These are phyloP conservation scores for Antitype chi DNA, from an alignment of 2,888 invertebrate genomes.

Conservation along the genomic window DNA sequence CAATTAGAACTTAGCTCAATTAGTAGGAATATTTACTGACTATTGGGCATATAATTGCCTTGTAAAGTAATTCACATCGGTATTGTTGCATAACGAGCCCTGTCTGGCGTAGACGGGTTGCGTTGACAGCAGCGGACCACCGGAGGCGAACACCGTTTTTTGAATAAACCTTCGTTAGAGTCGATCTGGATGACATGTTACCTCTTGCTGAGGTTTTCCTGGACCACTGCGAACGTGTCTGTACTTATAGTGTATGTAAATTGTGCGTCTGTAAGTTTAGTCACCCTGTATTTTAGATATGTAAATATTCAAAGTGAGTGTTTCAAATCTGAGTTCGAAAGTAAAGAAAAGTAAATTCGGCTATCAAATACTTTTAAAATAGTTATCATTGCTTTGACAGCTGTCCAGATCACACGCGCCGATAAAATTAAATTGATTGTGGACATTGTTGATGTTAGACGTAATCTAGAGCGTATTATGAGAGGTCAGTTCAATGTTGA, in stretches of 20 bases:
- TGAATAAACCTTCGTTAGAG: slow-evolving; percentile 84
- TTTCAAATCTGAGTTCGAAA: slow-evolving; percentile 24
- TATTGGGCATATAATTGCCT: slow-evolving; percentile 62
- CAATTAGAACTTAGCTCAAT: slow-evolving; percentile 56
- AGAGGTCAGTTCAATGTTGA: slow-evolving; percentile 86
- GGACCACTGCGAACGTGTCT: slow-evolving; percentile 60
- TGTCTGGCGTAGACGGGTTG: slow-evolving; percentile 67
- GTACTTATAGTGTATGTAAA: slow-evolving; percentile 60
- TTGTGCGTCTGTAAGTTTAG: slow-evolving; percentile 31
- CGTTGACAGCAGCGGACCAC: slow-evolving; percentile 83
- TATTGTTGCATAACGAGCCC: slow-evolving; percentile 75
- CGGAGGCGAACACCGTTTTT: slow-evolving; percentile 84
- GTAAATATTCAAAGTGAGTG: slow-evolving; percentile 22
- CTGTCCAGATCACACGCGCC: slow-evolving; percentile 75
- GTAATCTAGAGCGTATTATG: slow-evolving; percentile 85
- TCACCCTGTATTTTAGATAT: slow-evolving; percentile 30
- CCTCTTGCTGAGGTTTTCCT: slow-evolving; percentile 70
- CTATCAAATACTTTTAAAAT: slow-evolving; percentile 52
- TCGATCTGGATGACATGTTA: slow-evolving; percentile 80
- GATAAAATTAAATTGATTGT: slow-evolving; percentile 79
- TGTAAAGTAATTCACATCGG: slow-evolving; percentile 73
- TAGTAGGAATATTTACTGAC: slow-evolving; percentile 45
- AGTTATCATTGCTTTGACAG: slow-evolving; percentile 78
- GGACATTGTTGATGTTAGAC: slow-evolving; percentile 74
- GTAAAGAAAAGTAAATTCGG: slow-evolving; percentile 50